Evolutionary conservation across 2,113 vertebrate species (phyloP), one percentile per base, ranked within the genome.

Genomic region (Anoplopoma fimbria): DNA sequence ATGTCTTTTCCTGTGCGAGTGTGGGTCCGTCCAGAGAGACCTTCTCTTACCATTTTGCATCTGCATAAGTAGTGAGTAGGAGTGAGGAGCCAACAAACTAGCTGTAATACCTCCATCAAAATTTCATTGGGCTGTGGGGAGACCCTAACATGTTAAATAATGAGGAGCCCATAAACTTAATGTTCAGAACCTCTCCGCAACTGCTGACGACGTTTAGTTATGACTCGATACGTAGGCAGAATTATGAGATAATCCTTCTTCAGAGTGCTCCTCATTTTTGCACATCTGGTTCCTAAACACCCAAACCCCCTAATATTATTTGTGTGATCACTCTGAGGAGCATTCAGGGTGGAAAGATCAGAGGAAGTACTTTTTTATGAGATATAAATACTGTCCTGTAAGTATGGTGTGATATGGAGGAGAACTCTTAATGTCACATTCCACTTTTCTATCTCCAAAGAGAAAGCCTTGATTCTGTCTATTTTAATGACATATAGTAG

Each of bases 111-210:
- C 75, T 70, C 80, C 80, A 88, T 93, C 87, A 90, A 80, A 80
- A 75, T 91, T 95, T 94, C 89, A 92, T 93, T 88, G 82, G 90
- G 58, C 93, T 89, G 81, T 67, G 49, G 88, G 92, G 92, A 94
- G 84, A 87, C 82, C 81, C 81, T 88, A 92, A 89, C 91, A 89
- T 90, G 86, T 93, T 94, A 94, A 93, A 92, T 93, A 93, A 94
- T 76, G 88, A 93, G 90, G 72, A 80, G 79, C 86, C 78, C 82
- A 87, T 93, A 93, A 93, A 95, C 79, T 74, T 88, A 89, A 87
- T 83, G 81, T 90, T 84, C 67, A 91, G 79, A 88, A 89, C 84
- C 71, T 88, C 89, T 89, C 67, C 60, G 78, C 71, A 84, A 89
- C 83, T 92, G 90, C 89, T 92, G 90, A 89, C 87, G 19, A 61